Conservation (phyloP, 2,797 vertebrate genomes). For the Cetoscarus ocellatus region DNA sequence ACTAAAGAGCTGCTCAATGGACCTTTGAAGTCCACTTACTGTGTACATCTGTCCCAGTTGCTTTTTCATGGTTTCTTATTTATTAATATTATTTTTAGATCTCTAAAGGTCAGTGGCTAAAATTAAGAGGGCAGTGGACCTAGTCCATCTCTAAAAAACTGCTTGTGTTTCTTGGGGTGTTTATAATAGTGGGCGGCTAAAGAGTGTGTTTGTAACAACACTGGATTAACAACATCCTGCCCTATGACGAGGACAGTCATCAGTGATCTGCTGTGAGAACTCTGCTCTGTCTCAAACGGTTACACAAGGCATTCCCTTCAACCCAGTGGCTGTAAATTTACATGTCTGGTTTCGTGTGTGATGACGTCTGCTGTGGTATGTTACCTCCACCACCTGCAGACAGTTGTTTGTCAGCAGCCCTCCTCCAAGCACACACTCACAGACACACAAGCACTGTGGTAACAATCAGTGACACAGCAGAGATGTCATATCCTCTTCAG, state of each 20-base stretch:
- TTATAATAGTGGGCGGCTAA: slow-evolving; percentile 41
- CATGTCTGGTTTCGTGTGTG: slow-evolving; percentile 18
- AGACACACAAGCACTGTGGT: slow-evolving; percentile 38
- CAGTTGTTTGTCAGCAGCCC: slow-evolving; percentile 55
- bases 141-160: slow-evolving; percentile 8
- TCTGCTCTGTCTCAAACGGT: slow-evolving; percentile 26
- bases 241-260: slow-evolving; percentile 46
- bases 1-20: too few relatives aligned
- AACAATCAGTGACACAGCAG: slow-evolving; percentile 61
- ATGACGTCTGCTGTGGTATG: slow-evolving; percentile 42
- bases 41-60: too few relatives aligned
- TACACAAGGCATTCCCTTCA: slow-evolving; percentile 30
- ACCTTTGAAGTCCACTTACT: too few relatives aligned
- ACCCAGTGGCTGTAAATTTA: slow-evolving; percentile 12
- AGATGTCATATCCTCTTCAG: slow-evolving; percentile 72
- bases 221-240: slow-evolving; percentile 67
- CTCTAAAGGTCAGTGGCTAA: not conserved
- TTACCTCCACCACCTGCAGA: slow-evolving; percentile 64
- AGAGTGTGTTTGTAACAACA: slow-evolving; percentile 54
- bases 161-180: slow-evolving; percentile 47
- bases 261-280: slow-evolving; percentile 17
- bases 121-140: not conserved
- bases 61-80: too few relatives aligned
- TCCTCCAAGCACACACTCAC: slow-evolving; percentile 21
- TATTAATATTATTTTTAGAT: too few relatives aligned